Conservation (phyloP, 1,140 invertebrate genomes). For the Cardiocondyla obscurior region DNA sequence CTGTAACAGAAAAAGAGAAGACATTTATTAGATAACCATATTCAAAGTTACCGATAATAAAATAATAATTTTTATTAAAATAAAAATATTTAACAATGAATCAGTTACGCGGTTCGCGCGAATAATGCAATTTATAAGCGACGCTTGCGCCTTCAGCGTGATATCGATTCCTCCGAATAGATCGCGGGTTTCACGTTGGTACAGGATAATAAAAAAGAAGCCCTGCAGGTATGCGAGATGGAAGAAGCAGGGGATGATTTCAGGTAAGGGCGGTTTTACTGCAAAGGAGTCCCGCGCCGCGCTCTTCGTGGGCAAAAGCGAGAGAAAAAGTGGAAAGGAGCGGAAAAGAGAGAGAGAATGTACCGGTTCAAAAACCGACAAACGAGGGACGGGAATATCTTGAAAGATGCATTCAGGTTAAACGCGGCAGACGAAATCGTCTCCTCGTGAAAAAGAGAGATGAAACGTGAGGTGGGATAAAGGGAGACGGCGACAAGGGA, state of each 20-base stretch:
- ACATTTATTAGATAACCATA: not conserved
- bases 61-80: not conserved
- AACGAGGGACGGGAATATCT: constrained; percentile 79
- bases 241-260: constrained; percentile 73
- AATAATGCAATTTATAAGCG: not conserved
- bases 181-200: constrained; percentile 26
- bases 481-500: constrained; percentile 31
- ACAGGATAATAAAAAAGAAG: constrained; percentile 44
- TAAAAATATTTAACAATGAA: too few relatives aligned
- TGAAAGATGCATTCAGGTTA: constrained; percentile 83
- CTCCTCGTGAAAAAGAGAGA: constrained; percentile 56
- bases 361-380: constrained; percentile 82
- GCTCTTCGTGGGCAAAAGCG: constrained; percentile 34
- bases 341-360: constrained; percentile 33
- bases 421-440: constrained; percentile 80
- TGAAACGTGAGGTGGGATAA: constrained; percentile 15
- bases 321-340: constrained; percentile 54
- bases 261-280: constrained; percentile 74
- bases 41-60: not conserved
- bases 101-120: too few relatives aligned
- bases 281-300: constrained; percentile 42
- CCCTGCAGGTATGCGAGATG: constrained; percentile 54
- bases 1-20: constrained; percentile 71
- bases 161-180: constrained; percentile 48
- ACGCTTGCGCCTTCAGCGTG: constrained; percentile 5